phyloP scores from a whole-genome alignment of 2,888 invertebrate species.

The Epistrophe eligans region DNA sequence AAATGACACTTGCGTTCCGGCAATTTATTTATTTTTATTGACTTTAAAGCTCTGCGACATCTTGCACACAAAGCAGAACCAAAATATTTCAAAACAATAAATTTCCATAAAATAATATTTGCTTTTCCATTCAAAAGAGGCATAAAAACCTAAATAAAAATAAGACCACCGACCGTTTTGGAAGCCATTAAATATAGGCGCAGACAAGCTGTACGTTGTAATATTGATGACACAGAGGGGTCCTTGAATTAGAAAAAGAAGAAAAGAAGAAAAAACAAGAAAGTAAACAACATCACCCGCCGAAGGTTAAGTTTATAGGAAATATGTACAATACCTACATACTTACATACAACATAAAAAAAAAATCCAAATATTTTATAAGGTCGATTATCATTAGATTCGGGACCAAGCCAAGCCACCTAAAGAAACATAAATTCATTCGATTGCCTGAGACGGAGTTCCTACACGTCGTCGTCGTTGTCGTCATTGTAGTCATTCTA shows the following conservation, averaged over 20 bases:
- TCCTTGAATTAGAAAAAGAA: conserved; percentile 17
- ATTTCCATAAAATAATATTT: conserved; percentile 69
- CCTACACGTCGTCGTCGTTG: conserved; percentile 10
- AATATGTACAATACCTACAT: neutral
- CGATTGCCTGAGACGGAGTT: conserved; percentile 36
- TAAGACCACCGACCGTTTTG: conserved; percentile 63
- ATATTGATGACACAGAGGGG: conserved; percentile 52
- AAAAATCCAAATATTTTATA: conserved; percentile 65
- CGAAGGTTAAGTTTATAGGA: conserved; percentile 8
- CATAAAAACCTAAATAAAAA: conserved; percentile 60
- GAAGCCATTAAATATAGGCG: conserved; percentile 67
- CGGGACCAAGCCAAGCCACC: conserved; percentile 45
- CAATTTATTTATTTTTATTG: conserved; percentile 75
- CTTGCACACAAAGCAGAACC: conserved; percentile 48
- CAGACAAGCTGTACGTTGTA: conserved; percentile 50
- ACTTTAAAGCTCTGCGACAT: conserved; percentile 74
- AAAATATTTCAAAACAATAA: conserved; percentile 64
- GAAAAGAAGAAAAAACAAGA: conserved; percentile 4
- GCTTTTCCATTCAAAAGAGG: conserved; percentile 25
- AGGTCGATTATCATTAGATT: conserved; percentile 73
- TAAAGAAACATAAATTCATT: conserved; percentile 62
- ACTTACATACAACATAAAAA: neutral
- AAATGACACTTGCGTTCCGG: conserved; percentile 70
- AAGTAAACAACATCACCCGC: neutral
- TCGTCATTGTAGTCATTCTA: no score